Evolutionary conservation across 2,797 vertebrate genomes (phyloP).

Genomic region (Danio choprae): DNA sequence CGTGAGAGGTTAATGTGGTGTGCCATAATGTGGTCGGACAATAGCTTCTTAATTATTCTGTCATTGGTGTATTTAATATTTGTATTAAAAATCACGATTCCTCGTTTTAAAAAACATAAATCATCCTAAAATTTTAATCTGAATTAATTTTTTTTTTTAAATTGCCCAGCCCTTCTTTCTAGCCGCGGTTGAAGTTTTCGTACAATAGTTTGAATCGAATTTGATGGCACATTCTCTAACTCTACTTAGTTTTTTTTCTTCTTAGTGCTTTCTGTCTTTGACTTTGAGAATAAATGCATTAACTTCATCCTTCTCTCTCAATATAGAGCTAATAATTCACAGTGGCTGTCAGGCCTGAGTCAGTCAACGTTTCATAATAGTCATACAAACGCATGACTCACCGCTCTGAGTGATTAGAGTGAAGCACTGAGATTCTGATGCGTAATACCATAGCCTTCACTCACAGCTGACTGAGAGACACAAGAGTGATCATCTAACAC

Average conservation of each 20-base stretch:
- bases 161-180: constrained; percentile 31
- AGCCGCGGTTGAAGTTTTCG: constrained; percentile 64
- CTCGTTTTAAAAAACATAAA: no score
- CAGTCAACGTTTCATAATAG: constrained; percentile 33
- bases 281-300: constrained; percentile 37
- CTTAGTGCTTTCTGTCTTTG: constrained; percentile 9
- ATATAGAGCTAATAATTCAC: constrained; percentile 46
- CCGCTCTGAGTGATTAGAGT: constrained; percentile 27
- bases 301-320: constrained; percentile 31
- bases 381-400: constrained; percentile 35
- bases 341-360: constrained; percentile 11
- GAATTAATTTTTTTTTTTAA: no score
- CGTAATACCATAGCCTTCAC: constrained; percentile 8
- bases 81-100: no score
- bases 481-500: constrained; percentile 9
- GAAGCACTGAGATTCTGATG: constrained; percentile 19
- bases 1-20: no score
- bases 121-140: no score
- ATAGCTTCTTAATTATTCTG: no score
- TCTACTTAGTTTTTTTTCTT: background rate
- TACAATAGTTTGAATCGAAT: constrained; percentile 36
- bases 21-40: no score
- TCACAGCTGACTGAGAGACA: constrained; percentile 4
- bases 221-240: constrained; percentile 22
- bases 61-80: no score